These are phyloP conservation scores for Toxonevra muliebris DNA, from an alignment of 2,888 invertebrate genomes.

Conservation along the genomic window DNA sequence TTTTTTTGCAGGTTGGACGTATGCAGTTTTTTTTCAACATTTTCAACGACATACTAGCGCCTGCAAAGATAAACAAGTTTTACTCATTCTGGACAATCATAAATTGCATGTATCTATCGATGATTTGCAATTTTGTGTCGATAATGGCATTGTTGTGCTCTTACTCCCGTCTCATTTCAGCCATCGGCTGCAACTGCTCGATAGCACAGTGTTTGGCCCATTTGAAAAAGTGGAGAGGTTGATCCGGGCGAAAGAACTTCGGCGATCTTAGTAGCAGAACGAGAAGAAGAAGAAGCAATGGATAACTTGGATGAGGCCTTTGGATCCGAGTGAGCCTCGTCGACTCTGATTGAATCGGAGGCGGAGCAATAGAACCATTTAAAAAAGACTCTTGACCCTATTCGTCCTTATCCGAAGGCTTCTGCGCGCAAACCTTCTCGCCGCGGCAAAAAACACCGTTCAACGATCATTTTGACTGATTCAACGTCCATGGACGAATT, in stretches of 20 bases:
- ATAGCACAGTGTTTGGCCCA: constrained; percentile 26
- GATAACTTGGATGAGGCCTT: background rate
- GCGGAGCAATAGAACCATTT: background rate
- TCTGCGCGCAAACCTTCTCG: background rate
- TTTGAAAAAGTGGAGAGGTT: constrained; percentile 5
- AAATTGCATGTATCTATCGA: background rate
- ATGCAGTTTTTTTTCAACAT: no score
- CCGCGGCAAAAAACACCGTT: background rate
- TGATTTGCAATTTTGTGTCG: background rate
- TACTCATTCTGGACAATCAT: no score
- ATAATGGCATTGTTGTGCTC: background rate
- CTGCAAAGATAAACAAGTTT: no score
- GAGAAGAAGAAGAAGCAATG: background rate
- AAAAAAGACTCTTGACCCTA: background rate
- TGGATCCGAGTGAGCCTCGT: no score
- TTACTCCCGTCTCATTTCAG: constrained; percentile 28
- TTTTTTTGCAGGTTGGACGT: no score
- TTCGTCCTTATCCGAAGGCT: background rate
- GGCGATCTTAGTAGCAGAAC: background rate
- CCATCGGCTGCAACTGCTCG: constrained; percentile 26
- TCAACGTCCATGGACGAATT: no score
- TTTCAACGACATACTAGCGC: no score
- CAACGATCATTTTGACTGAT: background rate
- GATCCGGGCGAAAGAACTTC: background rate
- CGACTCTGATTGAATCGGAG: no score